A percentile compares a stretch with the other conserved stretches of the same genome.
These are phyloP conservation scores for Pegoplata infirma DNA, from an alignment of 2,888 invertebrate genomes.

Conservation along the genomic window DNA sequence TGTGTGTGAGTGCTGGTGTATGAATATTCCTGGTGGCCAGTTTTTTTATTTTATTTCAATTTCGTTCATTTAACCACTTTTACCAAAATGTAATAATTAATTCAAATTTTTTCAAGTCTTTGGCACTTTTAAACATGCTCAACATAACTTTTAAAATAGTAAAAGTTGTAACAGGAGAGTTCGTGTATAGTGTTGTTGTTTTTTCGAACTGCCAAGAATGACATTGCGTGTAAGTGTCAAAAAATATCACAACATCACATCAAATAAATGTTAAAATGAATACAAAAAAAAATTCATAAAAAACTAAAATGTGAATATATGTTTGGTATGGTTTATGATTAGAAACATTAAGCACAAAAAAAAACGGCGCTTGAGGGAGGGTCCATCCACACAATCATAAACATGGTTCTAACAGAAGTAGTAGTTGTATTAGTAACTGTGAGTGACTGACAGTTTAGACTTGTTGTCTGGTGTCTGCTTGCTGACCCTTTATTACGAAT, in stretches of 20 bases:
- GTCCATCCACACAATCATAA: constrained; percentile 22
- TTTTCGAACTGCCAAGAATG: constrained; percentile 58
- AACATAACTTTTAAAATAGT: constrained; percentile 12
- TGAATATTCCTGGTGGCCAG: constrained; percentile 24
- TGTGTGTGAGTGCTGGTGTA: neutral
- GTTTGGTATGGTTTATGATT: constrained; percentile 46
- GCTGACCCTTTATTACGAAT: constrained; percentile 26
- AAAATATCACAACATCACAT: constrained; percentile 78
- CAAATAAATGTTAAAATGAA: constrained; percentile 76
- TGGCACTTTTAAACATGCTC: constrained; percentile 43
- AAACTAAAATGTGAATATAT: constrained; percentile 22
- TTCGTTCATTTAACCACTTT: constrained; percentile 39
- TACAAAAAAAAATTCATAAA: constrained; percentile 31
- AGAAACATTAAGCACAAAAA: constrained; percentile 42
- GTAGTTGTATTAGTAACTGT: neutral
- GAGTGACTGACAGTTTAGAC: constrained; percentile 55
- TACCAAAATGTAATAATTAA: constrained; percentile 73
- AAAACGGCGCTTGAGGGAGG: constrained; percentile 51
- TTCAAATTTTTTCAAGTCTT: constrained; percentile 68
- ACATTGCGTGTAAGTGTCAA: constrained; percentile 77
- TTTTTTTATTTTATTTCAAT: constrained; percentile 2
- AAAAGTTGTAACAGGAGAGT: constrained; percentile 57
- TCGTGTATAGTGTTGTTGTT: constrained; percentile 65
- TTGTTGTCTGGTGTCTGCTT: constrained; percentile 37
- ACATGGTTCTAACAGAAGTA: neutral